Percentiles rank a stretch among this genome's conserved stretches.
Evolutionary conservation across 2,888 invertebrate genomes (phyloP).

Genomic region (Parascotia fuliginaria): DNA sequence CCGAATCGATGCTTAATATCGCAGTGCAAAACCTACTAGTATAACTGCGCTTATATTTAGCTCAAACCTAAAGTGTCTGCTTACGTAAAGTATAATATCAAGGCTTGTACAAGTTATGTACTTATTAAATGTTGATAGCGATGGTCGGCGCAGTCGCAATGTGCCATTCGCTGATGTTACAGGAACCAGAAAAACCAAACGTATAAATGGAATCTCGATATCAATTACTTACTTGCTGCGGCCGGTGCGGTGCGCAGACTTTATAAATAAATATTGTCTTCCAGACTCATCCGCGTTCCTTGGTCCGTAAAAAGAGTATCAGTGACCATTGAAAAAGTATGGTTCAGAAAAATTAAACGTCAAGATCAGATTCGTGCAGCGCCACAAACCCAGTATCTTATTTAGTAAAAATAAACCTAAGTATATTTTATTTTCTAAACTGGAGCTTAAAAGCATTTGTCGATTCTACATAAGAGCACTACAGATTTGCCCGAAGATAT

Average conservation of each 20-base stretch:
- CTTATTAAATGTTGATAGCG: slow-evolving; percentile 30
- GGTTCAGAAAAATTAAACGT: slow-evolving; percentile 24
- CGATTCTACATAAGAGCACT: slow-evolving; percentile 18
- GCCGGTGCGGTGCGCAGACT: slow-evolving; percentile 33
- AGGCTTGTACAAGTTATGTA: background rate
- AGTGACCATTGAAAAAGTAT: slow-evolving; percentile 32
- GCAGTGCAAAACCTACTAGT: too few relatives aligned
- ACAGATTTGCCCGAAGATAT: slow-evolving; percentile 26
- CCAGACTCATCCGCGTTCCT: slow-evolving; percentile 45
- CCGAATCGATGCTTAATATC: too few relatives aligned
- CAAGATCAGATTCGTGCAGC: too few relatives aligned
- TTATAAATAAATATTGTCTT: slow-evolving; percentile 45
- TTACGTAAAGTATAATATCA: too few relatives aligned
- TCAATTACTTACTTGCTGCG: slow-evolving; percentile 20
- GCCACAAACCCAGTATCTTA: background rate
- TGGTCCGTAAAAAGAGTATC: slow-evolving; percentile 30
- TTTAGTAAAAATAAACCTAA: slow-evolving; percentile 6
- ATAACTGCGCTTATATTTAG: too few relatives aligned
- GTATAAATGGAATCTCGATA: slow-evolving; percentile 65
- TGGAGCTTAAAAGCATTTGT: slow-evolving; percentile 24
- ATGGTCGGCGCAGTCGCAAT: slow-evolving; percentile 33
- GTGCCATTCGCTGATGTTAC: slow-evolving; percentile 42
- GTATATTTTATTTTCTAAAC: slow-evolving; percentile 22
- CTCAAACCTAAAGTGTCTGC: too few relatives aligned
- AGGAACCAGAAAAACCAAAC: slow-evolving; percentile 71